phyloP scores from a whole-genome alignment of 2,797 vertebrate species.

The Hoplostethus mediterraneus region DNA sequence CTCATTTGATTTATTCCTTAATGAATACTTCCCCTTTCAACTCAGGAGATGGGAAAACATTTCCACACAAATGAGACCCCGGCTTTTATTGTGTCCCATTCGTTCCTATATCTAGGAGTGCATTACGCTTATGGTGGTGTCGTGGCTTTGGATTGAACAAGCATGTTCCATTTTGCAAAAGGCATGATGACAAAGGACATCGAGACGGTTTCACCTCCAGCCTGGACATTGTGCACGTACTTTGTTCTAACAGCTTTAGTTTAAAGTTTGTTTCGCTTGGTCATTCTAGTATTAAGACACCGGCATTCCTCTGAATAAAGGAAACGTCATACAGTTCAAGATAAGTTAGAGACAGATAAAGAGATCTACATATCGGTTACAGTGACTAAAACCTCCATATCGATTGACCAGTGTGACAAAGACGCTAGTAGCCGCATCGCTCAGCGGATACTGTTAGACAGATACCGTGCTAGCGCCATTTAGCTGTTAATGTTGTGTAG shows the following conservation, averaged over 20 bases:
- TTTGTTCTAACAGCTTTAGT: slow-evolving; percentile 42
- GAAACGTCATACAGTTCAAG: slow-evolving; percentile 50
- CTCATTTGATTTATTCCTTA: slow-evolving; percentile 87
- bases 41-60: slow-evolving; percentile 81
- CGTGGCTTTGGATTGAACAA: slow-evolving; percentile 65
- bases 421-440: slow-evolving; percentile 49
- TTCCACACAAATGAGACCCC: slow-evolving; percentile 77
- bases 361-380: slow-evolving; percentile 65
- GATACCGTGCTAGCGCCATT: slow-evolving; percentile 71
- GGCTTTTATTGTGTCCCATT: slow-evolving; percentile 71
- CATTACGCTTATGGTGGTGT: slow-evolving; percentile 68
- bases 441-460: slow-evolving; percentile 61
- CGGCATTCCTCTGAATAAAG: slow-evolving; percentile 51
- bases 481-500: slow-evolving; percentile 90
- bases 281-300: slow-evolving; percentile 30
- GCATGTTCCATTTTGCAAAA: slow-evolving; percentile 47
- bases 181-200: slow-evolving; percentile 49
- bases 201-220: slow-evolving; percentile 26
- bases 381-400: slow-evolving; percentile 69
- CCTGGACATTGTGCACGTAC: slow-evolving; percentile 24
- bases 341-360: slow-evolving; percentile 64
- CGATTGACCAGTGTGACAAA: slow-evolving; percentile 65
- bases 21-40: slow-evolving; percentile 83
- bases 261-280: slow-evolving; percentile 11
- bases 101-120: slow-evolving; percentile 62